phyloP scores from a whole-genome alignment of 2,888 invertebrate genomes.

The Nycteola revayana region DNA sequence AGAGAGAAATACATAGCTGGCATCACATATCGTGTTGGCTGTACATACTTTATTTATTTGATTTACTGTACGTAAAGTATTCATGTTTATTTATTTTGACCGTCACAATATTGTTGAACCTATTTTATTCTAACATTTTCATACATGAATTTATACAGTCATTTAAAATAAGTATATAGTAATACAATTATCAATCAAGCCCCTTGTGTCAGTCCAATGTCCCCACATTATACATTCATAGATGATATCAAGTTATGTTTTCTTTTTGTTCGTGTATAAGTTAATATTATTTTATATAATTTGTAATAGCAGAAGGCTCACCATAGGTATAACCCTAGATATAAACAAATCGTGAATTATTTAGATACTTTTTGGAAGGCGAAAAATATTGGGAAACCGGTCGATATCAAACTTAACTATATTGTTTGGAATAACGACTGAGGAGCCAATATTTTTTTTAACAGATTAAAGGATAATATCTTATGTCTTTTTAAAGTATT shows the following conservation, averaged over 20 bases:
- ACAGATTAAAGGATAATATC: too few species aligned
- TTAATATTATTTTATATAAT: slow-evolving; percentile 31
- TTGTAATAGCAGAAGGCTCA: slow-evolving; percentile 30
- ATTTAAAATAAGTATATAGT: too few species aligned
- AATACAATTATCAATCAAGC: slow-evolving; percentile 13
- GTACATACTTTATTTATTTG: slow-evolving; percentile 8
- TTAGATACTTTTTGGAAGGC: too few species aligned
- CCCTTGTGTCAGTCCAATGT: slow-evolving; percentile 16
- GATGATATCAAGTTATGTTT: background rate
- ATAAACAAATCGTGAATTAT: too few species aligned
- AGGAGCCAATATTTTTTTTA: too few species aligned
- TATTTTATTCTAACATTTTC: slow-evolving; percentile 21
- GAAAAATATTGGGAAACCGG: too few species aligned
- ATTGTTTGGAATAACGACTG: too few species aligned
- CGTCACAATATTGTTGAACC: slow-evolving; percentile 10
- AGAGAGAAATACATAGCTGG: slow-evolving; percentile 10
- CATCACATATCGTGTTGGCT: slow-evolving; percentile 18
- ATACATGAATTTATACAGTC: slow-evolving; percentile 9
- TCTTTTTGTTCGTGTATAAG: slow-evolving; percentile 32
- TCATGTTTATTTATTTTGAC: slow-evolving; percentile 17
- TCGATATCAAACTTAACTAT: too few species aligned
- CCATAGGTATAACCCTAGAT: too few species aligned
- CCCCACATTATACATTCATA: slow-evolving; percentile 23
- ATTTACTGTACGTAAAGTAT: slow-evolving; percentile 8
- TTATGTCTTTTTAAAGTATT: too few species aligned